Evolutionary conservation across 92 coral and sea anemone species (phyloP).

Genomic region (Parazoanthus atlanticus): DNA sequence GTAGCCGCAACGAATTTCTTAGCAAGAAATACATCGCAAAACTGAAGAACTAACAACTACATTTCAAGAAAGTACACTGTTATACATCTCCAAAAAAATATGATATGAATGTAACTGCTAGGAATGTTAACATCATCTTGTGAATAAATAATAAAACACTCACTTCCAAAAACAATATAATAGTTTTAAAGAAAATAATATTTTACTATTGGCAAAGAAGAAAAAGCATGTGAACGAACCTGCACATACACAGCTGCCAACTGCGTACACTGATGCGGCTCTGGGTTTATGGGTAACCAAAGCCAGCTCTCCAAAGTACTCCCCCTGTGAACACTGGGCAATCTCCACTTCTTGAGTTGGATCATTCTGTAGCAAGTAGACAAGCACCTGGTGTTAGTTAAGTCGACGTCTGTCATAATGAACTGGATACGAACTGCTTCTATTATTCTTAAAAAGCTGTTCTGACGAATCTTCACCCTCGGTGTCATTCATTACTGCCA

Average conservation of each 20-base stretch:
- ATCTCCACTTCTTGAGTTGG: slow-evolving; percentile 87
- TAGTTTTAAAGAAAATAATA: too few relatives aligned
- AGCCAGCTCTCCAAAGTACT: slow-evolving; percentile 97
- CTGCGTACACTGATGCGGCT: slow-evolving; percentile 97
- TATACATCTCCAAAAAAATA: too few relatives aligned
- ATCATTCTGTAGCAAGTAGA: slow-evolving; percentile 63
- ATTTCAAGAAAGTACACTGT: too few relatives aligned
- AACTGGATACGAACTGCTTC: background rate
- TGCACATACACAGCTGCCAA: slow-evolving; percentile 88
- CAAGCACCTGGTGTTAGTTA: background rate
- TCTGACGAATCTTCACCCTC: too few relatives aligned
- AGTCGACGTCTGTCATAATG: background rate
- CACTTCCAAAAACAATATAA: too few relatives aligned
- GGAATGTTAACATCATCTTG: too few relatives aligned
- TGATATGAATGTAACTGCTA: too few relatives aligned
- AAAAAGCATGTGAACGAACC: slow-evolving; percentile 49
- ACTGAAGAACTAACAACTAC: background rate
- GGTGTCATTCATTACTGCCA: background rate
- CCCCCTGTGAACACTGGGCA: slow-evolving; percentile 82
- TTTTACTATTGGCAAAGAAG: background rate
- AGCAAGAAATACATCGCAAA: background rate
- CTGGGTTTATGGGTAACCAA: slow-evolving; percentile 94
- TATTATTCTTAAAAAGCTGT: too few relatives aligned
- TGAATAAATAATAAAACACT: too few relatives aligned
- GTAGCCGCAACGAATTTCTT: too few relatives aligned